A percentile compares a stretch with the other conserved stretches of the same genome.
Conservation (phyloP, 2,888 invertebrate species). For the Dromius quadrimaculatus region DNA sequence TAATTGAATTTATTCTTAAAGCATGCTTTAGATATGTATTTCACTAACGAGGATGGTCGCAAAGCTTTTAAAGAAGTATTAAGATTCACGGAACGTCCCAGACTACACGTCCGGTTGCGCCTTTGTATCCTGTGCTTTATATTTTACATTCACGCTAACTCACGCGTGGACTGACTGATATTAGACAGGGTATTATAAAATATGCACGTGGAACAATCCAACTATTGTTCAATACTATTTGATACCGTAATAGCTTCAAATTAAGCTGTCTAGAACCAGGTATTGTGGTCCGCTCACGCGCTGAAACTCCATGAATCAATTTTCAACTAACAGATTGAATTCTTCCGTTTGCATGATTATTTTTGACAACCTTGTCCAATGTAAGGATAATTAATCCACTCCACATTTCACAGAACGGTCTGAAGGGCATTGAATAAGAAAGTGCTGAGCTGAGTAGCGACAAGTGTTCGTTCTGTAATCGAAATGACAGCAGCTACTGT, state of each 20-base stretch:
- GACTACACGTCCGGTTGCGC: slow-evolving; percentile 34
- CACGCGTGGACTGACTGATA: slow-evolving; percentile 31
- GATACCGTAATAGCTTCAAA: too few relatives aligned
- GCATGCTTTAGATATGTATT: not conserved
- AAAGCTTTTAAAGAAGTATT: slow-evolving; percentile 3
- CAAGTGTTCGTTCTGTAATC: slow-evolving; percentile 39
- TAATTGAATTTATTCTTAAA: not conserved
- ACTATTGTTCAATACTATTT: too few relatives aligned
- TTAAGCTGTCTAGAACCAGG: slow-evolving; percentile 31
- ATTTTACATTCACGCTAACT: slow-evolving; percentile 40
- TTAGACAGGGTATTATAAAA: slow-evolving; percentile 14
- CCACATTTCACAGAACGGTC: slow-evolving; percentile 30
- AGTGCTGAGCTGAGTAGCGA: slow-evolving; percentile 24
- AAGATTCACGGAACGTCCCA: slow-evolving; percentile 19
- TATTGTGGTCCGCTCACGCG: slow-evolving; percentile 26
- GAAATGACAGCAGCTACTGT: slow-evolving; percentile 45
- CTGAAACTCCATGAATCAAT: slow-evolving; percentile 23
- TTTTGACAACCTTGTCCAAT: slow-evolving; percentile 48
- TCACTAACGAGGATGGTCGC: slow-evolving; percentile 9
- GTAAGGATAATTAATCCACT: slow-evolving; percentile 42
- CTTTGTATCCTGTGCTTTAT: slow-evolving; percentile 38
- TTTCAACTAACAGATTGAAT: slow-evolving; percentile 24
- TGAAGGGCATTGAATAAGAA: slow-evolving; percentile 13
- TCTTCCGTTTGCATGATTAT: slow-evolving; percentile 30
- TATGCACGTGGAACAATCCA: slow-evolving; percentile 28